phyloP scores from a whole-genome alignment of 2,797 vertebrate genomes.

The Xenopus petersii region DNA sequence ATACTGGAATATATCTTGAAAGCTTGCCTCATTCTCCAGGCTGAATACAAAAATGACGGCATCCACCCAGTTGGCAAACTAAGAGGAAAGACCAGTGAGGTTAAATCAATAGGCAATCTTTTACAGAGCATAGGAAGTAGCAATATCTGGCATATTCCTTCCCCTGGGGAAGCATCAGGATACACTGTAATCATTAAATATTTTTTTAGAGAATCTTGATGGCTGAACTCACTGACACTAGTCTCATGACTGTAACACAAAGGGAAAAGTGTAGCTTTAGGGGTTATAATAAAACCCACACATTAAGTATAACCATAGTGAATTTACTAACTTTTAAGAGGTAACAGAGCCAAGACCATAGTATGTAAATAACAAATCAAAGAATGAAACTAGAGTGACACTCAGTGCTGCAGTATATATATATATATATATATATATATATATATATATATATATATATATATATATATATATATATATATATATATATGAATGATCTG shows the following conservation, averaged over 20 bases:
- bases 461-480: too few relatives aligned
- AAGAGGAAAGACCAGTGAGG: constrained; percentile 34
- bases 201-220: constrained; percentile 2
- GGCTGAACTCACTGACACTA: not conserved
- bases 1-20: constrained; percentile 81
- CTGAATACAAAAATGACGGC: constrained; percentile 92
- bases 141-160: not conserved
- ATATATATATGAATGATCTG: too few relatives aligned
- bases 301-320: too few relatives aligned
- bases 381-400: too few relatives aligned
- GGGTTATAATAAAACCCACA: too few relatives aligned
- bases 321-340: too few relatives aligned
- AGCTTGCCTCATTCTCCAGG: constrained; percentile 89
- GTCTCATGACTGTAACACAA: not conserved
- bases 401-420: too few relatives aligned
- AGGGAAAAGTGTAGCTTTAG: not conserved
- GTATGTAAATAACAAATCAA: too few relatives aligned
- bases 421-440: too few relatives aligned
- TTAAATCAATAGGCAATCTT: constrained; percentile 27
- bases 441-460: too few relatives aligned
- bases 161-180: not conserved
- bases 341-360: too few relatives aligned
- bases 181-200: not conserved
- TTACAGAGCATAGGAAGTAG: constrained; percentile 11
- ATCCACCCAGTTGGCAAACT: constrained; percentile 93